A percentile compares a stretch with the other conserved stretches of the same genome.
Evolutionary conservation across 2,888 invertebrate genomes (phyloP).

Genomic region (Trissoscelio sp.): DNA sequence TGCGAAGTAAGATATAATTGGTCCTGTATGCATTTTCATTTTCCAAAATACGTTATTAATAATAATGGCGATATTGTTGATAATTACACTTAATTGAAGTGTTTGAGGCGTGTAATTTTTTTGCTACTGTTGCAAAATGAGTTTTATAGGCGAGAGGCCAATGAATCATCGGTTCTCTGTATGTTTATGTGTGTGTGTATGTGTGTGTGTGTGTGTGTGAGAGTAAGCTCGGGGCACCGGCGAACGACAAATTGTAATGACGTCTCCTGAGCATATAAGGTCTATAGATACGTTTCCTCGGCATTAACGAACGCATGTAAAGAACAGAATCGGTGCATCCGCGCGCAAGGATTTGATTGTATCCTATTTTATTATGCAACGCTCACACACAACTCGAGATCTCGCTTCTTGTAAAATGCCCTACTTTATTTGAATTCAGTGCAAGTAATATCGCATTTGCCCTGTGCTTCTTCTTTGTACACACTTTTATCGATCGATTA

Average conservation of each 20-base stretch:
- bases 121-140: conserved; percentile 40
- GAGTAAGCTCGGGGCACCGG: conserved; percentile 10
- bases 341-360: too few relatives aligned
- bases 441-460: conserved; percentile 21
- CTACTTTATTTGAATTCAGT: conserved; percentile 4
- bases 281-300: conserved; percentile 37
- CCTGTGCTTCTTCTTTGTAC: background rate
- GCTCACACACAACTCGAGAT: too few relatives aligned
- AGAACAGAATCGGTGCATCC: conserved; percentile 2
- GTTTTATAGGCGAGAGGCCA: conserved; percentile 22
- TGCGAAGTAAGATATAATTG: conserved; percentile 34
- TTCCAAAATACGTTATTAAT: conserved; percentile 39
- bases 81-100: conserved; percentile 62
- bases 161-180: conserved; percentile 43
- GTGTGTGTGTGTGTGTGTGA: background rate
- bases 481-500: conserved; percentile 2
- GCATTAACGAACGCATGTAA: conserved; percentile 32
- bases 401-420: background rate
- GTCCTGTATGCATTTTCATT: conserved; percentile 18
- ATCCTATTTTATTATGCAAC: too few relatives aligned
- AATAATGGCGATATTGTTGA: conserved; percentile 28
- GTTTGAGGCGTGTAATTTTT: conserved; percentile 25
- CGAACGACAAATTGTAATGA: conserved; percentile 55
- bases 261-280: conserved; percentile 48
- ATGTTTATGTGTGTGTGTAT: too few relatives aligned